Conservation (phyloP, 2,113 vertebrate genomes). For the Poecile atricapillus region DNA sequence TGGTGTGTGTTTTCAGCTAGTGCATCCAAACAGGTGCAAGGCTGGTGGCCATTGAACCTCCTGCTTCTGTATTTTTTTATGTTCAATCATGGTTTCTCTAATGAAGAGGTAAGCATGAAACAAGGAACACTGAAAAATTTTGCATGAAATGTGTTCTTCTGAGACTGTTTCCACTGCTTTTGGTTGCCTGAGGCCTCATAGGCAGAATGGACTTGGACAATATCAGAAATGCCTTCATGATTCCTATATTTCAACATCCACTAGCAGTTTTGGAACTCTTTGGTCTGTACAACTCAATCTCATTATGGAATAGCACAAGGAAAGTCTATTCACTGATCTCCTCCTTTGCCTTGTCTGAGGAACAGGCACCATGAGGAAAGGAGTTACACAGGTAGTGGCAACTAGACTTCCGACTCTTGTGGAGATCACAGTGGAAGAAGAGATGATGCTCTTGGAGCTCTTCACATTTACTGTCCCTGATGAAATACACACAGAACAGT, state of each 20-base stretch:
- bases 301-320: neutral
- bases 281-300: neutral
- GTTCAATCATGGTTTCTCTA: neutral
- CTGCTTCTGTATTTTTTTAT: neutral
- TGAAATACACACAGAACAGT: neutral
- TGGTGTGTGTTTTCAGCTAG: neutral
- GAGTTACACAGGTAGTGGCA: neutral
- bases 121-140: neutral
- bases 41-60: neutral
- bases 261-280: neutral
- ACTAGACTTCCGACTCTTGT: neutral
- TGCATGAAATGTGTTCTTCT: neutral
- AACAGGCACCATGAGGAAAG: neutral
- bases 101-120: neutral
- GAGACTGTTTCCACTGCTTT: neutral
- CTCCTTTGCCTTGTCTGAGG: neutral
- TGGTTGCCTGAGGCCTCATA: neutral
- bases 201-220: neutral
- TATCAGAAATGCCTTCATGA: neutral
- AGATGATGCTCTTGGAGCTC: neutral
- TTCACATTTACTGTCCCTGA: neutral
- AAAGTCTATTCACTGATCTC: neutral
- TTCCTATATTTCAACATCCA: neutral
- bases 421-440: neutral
- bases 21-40: neutral